Evolutionary conservation across 2,113 vertebrate genomes (phyloP).

Genomic region (Equus przewalskii): DNA sequence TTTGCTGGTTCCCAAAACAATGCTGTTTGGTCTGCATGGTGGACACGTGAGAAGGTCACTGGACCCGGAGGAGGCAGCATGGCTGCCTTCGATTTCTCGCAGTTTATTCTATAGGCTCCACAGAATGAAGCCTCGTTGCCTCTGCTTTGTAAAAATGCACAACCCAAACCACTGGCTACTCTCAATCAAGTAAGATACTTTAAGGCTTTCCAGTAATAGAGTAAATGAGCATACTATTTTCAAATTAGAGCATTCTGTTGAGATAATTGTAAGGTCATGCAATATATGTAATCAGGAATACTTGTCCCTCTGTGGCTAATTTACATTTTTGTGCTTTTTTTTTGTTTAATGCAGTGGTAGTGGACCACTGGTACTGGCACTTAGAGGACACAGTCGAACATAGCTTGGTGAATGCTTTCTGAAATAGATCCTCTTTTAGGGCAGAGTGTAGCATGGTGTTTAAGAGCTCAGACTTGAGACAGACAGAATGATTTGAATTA

Average conservation of each 20-base stretch:
- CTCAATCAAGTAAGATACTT: neutral
- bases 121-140: neutral
- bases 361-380: neutral
- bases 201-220: neutral
- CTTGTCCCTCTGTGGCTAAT: neutral
- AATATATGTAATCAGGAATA: neutral
- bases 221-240: neutral
- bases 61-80: neutral
- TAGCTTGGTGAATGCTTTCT: neutral
- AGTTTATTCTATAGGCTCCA: neutral
- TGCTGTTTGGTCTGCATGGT: neutral
- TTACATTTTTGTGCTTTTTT: neutral
- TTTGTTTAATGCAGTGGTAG: neutral
- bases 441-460: neutral
- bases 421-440: neutral
- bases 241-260: neutral
- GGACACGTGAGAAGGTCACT: neutral
- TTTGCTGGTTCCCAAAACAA: neutral
- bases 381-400: neutral
- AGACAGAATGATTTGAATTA: neutral
- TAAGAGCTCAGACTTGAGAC: neutral
- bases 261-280: neutral
- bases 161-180: neutral
- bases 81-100: neutral
- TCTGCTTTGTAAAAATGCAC: neutral